Conservation (phyloP, 2,888 invertebrate genomes). For the Aromia moschata region DNA sequence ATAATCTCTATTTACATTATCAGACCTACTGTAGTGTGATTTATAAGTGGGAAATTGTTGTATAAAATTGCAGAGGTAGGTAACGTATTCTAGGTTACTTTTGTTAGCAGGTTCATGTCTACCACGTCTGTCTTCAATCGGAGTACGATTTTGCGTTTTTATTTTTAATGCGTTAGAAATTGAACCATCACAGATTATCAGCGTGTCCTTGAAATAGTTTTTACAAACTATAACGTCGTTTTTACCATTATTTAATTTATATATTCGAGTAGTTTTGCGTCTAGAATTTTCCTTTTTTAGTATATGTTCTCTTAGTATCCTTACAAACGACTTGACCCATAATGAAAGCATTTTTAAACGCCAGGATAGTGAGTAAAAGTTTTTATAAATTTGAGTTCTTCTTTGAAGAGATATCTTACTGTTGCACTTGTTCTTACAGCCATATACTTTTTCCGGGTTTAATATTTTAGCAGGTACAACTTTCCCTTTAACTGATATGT, state of each 20-base stretch:
- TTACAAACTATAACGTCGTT: slow-evolving; percentile 10
- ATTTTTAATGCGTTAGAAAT: slow-evolving; percentile 10
- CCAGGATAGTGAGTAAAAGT: slow-evolving; percentile 1
- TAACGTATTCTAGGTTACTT: slow-evolving; percentile 6
- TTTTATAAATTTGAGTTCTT: neutral
- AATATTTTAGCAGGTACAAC: slow-evolving; percentile 7
- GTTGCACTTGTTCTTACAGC: neutral
- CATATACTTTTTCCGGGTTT: neutral
- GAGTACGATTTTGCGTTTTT: neutral
- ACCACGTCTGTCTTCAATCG: slow-evolving; percentile 13
- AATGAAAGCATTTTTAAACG: slow-evolving; percentile 5
- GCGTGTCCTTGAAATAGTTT: slow-evolving; percentile 10
- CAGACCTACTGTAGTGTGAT: neutral
- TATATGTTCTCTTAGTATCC: neutral
- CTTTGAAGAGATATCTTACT: neutral
- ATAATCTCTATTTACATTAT: neutral
- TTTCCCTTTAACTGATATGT: neutral
- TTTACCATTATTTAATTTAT: slow-evolving; percentile 1
- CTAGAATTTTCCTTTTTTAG: slow-evolving; percentile 1
- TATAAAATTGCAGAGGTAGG: neutral
- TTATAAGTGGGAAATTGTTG: slow-evolving; percentile 4
- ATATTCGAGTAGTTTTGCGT: slow-evolving; percentile 3
- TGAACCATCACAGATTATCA: slow-evolving; percentile 6
- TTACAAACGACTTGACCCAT: neutral
- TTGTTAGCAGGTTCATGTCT: slow-evolving; percentile 18